A percentile compares a stretch with the other conserved stretches of the same genome.
phyloP scores from a whole-genome alignment of 2,888 invertebrate genomes.

The Bellardia pandia region DNA sequence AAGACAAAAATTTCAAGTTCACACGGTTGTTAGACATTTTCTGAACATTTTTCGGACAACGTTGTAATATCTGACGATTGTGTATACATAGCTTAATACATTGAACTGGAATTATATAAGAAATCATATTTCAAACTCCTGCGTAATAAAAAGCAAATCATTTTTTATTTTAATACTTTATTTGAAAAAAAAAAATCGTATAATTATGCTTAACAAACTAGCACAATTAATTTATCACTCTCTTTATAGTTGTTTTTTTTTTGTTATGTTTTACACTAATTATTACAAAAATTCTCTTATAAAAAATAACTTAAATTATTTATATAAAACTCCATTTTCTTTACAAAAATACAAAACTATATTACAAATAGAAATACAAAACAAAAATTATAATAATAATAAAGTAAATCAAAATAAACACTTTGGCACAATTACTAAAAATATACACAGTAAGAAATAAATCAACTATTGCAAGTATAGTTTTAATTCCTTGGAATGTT shows the following conservation, averaged over 20 bases:
- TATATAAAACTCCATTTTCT: conserved; percentile 33
- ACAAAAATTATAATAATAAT: conserved; percentile 2
- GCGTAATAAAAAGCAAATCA: too few species aligned
- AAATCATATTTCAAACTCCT: too few species aligned
- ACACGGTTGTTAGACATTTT: too few species aligned
- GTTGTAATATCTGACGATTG: too few species aligned
- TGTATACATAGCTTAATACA: too few species aligned
- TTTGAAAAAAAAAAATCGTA: conserved; percentile 51
- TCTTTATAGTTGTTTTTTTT: conserved; percentile 8
- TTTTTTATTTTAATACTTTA: conserved; percentile 47
- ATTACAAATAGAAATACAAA: conserved; percentile 29
- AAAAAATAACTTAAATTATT: conserved; percentile 11
- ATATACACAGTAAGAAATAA: conserved; percentile 21
- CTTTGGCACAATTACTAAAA: conserved; percentile 63
- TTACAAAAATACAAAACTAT: conserved; percentile 18
- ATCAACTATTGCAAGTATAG: conserved; percentile 21
- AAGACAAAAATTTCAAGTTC: too few species aligned
- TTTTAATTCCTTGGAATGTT: conserved; percentile 63
- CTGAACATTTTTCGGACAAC: too few species aligned
- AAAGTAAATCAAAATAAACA: conserved; percentile 28
- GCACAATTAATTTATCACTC: conserved; percentile 40
- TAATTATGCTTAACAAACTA: conserved; percentile 24
- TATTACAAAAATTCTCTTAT: conserved; percentile 1
- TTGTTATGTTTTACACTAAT: neutral
- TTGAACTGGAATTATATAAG: too few species aligned